Evolutionary conservation across 2,113 vertebrate species (phyloP), one percentile per base, ranked within the genome.

Genomic region (Pogonocichla stellata): DNA sequence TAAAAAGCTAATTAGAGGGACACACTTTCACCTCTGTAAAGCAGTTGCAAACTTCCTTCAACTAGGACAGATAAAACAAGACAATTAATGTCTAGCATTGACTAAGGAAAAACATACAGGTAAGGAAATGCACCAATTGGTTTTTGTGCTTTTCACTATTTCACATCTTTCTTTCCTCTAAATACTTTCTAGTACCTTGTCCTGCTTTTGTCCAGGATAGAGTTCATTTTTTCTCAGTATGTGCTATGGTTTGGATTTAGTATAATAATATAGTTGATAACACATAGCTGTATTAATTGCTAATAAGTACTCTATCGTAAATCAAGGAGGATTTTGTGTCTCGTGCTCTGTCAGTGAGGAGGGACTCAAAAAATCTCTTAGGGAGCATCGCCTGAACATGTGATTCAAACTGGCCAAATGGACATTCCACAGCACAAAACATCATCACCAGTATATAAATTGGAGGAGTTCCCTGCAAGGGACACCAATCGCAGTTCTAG

Each of bases 401-500:
- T 36, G 26, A 36, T 26, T 71, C 17, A 18, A 26, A 31, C 17
- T 23, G 22, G 9, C 17, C 25, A 36, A 48, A 72, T 31, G 20
- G 14, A 36, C 23, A 26, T 31, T 72, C 19, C 24, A 20, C 19
- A 57, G 9, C 14, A 50, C 0, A 43, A 36, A 23, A 5, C 25
- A 36, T 22, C 8, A 50, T 26, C 0, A 0, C 25, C 31, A 50
- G 20, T 33, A 18, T 26, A 62, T 34, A 34, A 72, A 50, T 5
- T 12, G 7, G 42, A 13, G 16, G 6, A 48, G 16, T 34, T 48
- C 31, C 6, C 25, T 1, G 0, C 25, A 12, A 71, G 17, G 14
- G 22, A 14, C 22, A 15, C 10, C 25, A 31, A 0, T 34, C 0
- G 0, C 15, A 25, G 19, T 18, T 80, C 25, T 48, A 23, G 40